Conservation (phyloP, 2,113 vertebrate species). For the Rhegmatorhina hoffmannsi region DNA sequence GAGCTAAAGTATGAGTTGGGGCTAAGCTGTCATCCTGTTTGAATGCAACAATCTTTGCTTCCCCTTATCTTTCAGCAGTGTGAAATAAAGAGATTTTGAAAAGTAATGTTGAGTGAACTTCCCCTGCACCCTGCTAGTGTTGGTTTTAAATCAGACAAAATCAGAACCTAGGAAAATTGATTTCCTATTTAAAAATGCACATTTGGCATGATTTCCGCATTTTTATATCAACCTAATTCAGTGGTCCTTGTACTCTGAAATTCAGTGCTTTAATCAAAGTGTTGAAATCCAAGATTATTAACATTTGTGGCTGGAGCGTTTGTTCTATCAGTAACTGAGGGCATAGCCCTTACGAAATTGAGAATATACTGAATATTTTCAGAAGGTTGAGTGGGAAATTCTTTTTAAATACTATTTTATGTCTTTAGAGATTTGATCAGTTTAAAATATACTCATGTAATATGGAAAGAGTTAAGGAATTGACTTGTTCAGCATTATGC, state of each 20-base stretch:
- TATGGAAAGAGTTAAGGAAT: neutral
- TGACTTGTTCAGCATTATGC: neutral
- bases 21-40: neutral
- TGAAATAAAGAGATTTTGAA: neutral
- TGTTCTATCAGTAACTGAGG: neutral
- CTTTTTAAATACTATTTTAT: neutral
- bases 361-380: neutral
- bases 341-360: neutral
- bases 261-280: neutral
- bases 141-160: neutral
- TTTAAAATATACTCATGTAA: neutral
- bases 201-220: neutral
- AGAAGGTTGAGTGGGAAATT: neutral
- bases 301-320: fast-evolving
- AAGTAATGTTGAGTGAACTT: neutral
- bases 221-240: neutral
- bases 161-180: neutral
- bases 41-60: neutral
- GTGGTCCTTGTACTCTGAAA: neutral
- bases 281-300: neutral
- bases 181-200: neutral
- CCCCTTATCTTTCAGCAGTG: neutral
- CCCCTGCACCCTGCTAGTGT: neutral
- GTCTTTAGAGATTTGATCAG: neutral
- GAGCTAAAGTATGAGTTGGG: neutral